Conservation (phyloP, 92 coral and sea anemone genomes). For the Blastomussa wellsi region DNA sequence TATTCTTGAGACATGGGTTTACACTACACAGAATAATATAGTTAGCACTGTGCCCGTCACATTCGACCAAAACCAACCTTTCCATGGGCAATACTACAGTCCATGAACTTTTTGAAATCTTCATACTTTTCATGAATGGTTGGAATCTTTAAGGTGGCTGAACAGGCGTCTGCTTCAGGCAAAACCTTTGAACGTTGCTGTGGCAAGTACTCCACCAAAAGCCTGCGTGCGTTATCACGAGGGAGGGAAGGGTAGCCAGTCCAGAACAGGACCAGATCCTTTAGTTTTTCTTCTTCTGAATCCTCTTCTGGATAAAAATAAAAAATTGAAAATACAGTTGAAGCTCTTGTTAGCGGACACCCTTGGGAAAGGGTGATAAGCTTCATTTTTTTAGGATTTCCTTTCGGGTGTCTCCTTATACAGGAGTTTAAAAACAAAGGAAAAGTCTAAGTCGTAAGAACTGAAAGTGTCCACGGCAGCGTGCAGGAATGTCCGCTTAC, state of each 20-base stretch:
- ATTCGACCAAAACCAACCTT: conserved; percentile 46
- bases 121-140: conserved; percentile 11
- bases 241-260: conserved; percentile 34
- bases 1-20: too few species aligned
- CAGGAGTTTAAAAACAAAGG: too few species aligned
- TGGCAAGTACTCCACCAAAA: conserved; percentile 23
- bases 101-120: conserved; percentile 37
- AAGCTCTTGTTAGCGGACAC: background rate
- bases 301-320: background rate
- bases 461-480: too few species aligned
- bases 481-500: too few species aligned
- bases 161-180: conserved; percentile 53
- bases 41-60: background rate
- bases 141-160: conserved; percentile 13
- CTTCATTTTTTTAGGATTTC: too few species aligned
- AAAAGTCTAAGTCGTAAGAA: too few species aligned
- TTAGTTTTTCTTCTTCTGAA: background rate
- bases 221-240: background rate
- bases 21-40: too few species aligned
- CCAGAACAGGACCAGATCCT: conserved; percentile 42
- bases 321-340: too few species aligned
- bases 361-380: too few species aligned
- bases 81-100: conserved; percentile 28
- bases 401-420: too few species aligned
- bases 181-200: conserved; percentile 26